A percentile compares a stretch with the other conserved stretches of the same genome.
These are phyloP conservation scores for Drosophila nigrodunni DNA, from an alignment of 1,140 invertebrate genomes.

Conservation along the genomic window DNA sequence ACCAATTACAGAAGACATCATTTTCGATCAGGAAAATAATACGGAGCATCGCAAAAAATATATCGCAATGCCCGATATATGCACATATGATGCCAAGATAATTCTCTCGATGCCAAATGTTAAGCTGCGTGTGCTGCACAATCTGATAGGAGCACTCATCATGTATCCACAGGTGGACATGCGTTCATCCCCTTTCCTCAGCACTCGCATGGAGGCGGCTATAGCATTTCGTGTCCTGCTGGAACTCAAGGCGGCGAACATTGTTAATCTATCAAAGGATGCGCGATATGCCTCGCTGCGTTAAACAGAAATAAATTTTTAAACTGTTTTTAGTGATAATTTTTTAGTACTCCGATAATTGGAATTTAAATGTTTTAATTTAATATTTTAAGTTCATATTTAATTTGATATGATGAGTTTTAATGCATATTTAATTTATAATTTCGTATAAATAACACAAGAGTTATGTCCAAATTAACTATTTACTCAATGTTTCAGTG, in stretches of 20 bases:
- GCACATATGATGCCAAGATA: conserved; percentile 42
- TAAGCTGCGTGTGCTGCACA: conserved; percentile 33
- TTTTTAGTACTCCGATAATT: neutral
- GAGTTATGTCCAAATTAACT: neutral
- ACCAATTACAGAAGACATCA: neutral
- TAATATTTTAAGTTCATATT: no score
- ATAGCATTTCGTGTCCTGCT: conserved; percentile 36
- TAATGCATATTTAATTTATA: no score
- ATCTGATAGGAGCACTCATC: conserved; percentile 40
- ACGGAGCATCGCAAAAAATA: neutral
- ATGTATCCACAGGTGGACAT: conserved; percentile 41
- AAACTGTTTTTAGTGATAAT: neutral
- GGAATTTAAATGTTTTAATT: neutral
- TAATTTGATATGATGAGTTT: no score
- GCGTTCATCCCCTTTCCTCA: conserved; percentile 30
- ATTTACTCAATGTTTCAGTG: neutral
- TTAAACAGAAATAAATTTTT: neutral
- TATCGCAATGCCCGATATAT: conserved; percentile 44
- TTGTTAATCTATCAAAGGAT: conserved; percentile 45
- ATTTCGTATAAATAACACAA: no score
- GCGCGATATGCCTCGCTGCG: conserved; percentile 28
- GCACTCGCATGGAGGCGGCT: conserved; percentile 36
- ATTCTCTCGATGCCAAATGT: conserved; percentile 21
- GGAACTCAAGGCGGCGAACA: conserved; percentile 44
- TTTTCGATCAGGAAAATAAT: neutral